These are phyloP conservation scores for Stenodera caucasica DNA, from an alignment of 2,888 invertebrate genomes.

Conservation along the genomic window DNA sequence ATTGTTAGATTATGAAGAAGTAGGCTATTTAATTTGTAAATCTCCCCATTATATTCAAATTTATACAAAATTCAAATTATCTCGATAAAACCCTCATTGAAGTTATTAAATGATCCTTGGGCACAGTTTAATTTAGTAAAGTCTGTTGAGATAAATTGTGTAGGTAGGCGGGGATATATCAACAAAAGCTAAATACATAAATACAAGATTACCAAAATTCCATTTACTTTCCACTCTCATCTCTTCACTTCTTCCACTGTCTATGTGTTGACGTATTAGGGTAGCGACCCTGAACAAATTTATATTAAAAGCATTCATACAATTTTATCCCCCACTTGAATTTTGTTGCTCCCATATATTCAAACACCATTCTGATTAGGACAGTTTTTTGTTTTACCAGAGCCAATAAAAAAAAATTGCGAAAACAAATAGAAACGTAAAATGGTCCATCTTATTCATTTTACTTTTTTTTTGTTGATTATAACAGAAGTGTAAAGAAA, in stretches of 20 bases:
- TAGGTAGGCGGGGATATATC: not conserved
- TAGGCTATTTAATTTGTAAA: constrained; percentile 1
- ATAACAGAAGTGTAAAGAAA: not conserved
- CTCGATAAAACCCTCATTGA: not conserved
- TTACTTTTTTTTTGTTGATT: not conserved
- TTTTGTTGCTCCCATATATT: not conserved
- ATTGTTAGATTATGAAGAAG: constrained; percentile 2
- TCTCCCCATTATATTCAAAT: not conserved
- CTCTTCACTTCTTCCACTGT: not conserved
- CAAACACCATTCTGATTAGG: not conserved
- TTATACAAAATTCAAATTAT: constrained; percentile 2
- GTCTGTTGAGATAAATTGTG: constrained; percentile 3
- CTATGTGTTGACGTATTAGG: not conserved
- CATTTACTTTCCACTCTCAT: not conserved
- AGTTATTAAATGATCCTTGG: constrained; percentile 7
- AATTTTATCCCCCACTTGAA: not conserved
- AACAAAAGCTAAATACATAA: constrained; percentile 5
- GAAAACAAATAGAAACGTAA: no score
- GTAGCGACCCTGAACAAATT: not conserved
- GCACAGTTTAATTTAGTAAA: constrained; percentile 5
- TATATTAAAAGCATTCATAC: not conserved
- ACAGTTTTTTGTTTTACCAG: no score
- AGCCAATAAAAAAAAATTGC: no score
- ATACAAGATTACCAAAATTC: constrained; percentile 1
- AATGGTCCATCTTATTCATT: no score